These are phyloP conservation scores for Hucho hucho DNA, from an alignment of 2,113 vertebrate genomes.

Conservation along the genomic window DNA sequence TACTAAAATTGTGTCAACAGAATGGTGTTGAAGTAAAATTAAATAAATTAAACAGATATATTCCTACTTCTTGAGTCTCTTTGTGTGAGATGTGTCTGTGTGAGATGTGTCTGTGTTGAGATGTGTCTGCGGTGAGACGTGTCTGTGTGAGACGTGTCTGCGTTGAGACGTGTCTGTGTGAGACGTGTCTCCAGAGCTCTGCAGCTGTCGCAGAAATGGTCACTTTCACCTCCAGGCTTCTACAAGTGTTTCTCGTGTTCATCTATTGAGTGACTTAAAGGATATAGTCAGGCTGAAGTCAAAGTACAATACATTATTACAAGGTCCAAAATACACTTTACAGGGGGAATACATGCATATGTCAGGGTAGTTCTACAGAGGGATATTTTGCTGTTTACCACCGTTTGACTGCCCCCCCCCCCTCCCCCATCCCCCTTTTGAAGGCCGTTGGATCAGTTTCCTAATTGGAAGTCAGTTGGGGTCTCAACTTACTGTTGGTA, in stretches of 20 bases:
- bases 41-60: constrained; percentile 47
- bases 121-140: background rate
- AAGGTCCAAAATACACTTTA: too few species aligned
- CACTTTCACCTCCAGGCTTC: background rate
- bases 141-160: background rate
- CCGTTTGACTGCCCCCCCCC: background rate
- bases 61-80: constrained; percentile 2
- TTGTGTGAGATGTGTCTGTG: background rate
- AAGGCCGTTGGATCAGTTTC: too few species aligned
- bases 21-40: constrained; percentile 52
- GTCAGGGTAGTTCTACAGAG: background rate
- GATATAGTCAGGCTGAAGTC: background rate
- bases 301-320: too few species aligned
- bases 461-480: too few species aligned
- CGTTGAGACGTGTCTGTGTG: background rate
- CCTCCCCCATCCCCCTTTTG: too few species aligned
- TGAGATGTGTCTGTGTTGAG: background rate
- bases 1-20: constrained; percentile 54
- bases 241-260: background rate
- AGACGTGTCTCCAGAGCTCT: background rate
- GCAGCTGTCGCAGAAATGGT: background rate
- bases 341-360: too few species aligned
- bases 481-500: too few species aligned
- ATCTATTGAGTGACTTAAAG: background rate
- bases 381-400: background rate